phyloP scores from a whole-genome alignment of 2,888 invertebrate genomes.

The Dorcus parallelipipedus region DNA sequence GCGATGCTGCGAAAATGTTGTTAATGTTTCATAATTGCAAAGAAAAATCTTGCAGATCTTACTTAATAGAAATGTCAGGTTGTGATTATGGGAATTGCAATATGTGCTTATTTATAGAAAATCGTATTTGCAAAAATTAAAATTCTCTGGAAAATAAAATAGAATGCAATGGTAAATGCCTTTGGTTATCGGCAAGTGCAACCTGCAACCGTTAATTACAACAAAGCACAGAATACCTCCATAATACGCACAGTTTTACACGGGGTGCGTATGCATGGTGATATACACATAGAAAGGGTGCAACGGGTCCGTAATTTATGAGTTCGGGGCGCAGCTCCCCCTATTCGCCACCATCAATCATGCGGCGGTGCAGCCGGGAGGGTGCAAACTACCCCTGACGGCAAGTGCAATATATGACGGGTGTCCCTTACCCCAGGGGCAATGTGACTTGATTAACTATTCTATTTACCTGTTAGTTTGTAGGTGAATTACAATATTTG shows the following conservation, averaged over 20 bases:
- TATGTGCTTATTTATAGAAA: too few species aligned
- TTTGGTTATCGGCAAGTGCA: conserved; percentile 4
- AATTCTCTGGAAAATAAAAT: too few species aligned
- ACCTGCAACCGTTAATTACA: conserved; percentile 10
- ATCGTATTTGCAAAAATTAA: too few species aligned
- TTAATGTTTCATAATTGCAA: not conserved
- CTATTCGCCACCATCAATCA: conserved; percentile 48
- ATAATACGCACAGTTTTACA: conserved; percentile 4
- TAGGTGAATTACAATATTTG: conserved; percentile 6
- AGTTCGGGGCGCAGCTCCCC: conserved; percentile 45
- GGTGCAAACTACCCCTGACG: conserved; percentile 24
- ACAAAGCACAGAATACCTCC: conserved; percentile 7
- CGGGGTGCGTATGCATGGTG: conserved; percentile 11
- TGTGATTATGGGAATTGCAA: too few species aligned
- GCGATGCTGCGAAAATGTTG: conserved; percentile 10
- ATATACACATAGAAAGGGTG: conserved; percentile 38
- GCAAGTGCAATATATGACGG: conserved; percentile 45
- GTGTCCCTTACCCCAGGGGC: conserved; percentile 21
- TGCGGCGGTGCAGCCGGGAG: conserved; percentile 42
- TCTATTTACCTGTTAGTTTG: conserved; percentile 21
- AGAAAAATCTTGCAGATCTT: too few species aligned
- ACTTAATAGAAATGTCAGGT: too few species aligned
- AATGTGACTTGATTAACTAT: conserved; percentile 23
- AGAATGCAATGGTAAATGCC: not conserved
- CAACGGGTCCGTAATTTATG: conserved; percentile 44